Evolutionary conservation across 2,113 vertebrate species (phyloP), one percentile per base, ranked within the genome.

Genomic region (Anarrhichthys ocellatus): DNA sequence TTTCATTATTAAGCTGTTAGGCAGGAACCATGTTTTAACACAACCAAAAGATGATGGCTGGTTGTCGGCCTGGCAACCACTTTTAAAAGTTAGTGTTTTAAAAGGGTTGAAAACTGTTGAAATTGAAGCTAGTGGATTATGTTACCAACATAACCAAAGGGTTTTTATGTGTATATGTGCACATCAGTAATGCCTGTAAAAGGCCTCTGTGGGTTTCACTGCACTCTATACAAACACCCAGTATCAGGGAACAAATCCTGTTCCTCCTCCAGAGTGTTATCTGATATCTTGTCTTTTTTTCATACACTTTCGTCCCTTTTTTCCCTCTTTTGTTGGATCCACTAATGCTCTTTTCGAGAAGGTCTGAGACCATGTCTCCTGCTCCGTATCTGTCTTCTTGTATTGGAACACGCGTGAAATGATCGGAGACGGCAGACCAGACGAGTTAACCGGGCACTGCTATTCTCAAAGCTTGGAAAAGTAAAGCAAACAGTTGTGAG

Each of bases 341-440:
- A 11, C 64, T 64, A 42, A 24, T 52, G 8, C 9, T 46, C 9
- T 50, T 78, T 63, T 46, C 15, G 24, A 34, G 6, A 59, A 1
- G 0, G 24, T 6, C 50, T 56, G 50, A 34, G 61, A 75, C 77
- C 11, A 7, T 18, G 85, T 83, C 80, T 85, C 64, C 80, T 87
- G 90, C 80, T 86, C 88, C 72, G 87, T 83, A 83, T 91, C 88
- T 89, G 86, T 92, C 89, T 85, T 44, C 20, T 89, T 74, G 59
- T 36, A 56, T 92, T 66, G 59, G 46, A 4, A 42, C 34, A 40
- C 52, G 36, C 44, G 29, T 73, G 70, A 78, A n/a, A 42, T 40
- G 68, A 89, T 87, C 42, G 48, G 74, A 76, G 63, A 48, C 0
- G 6, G 29, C 48, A 2, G 59, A 70, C 58, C 20, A 46, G 79